phyloP scores from a whole-genome alignment of 2,888 invertebrate species.

The Scaptodrosophila latifasciaeformis region DNA sequence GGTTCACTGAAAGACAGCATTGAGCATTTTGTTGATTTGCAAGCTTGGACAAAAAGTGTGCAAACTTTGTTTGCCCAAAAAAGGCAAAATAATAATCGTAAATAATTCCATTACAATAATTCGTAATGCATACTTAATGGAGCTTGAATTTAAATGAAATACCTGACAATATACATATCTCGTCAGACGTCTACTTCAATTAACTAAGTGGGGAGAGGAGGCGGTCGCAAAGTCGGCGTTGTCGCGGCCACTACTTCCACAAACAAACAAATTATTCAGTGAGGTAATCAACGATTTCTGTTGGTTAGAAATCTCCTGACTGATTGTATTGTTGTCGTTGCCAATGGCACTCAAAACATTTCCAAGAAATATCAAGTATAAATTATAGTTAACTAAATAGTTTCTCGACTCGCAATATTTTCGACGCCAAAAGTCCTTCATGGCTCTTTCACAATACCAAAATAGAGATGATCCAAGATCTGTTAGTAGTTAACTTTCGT shows the following conservation, averaged over 20 bases:
- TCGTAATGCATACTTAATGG: conserved; percentile 52
- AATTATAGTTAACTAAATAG: no score
- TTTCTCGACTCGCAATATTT: no score
- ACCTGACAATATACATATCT: conserved; percentile 28
- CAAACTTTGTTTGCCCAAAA: no score
- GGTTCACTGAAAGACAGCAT: no score
- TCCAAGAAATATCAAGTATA: no score
- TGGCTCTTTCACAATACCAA: not conserved
- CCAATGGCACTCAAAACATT: no score
- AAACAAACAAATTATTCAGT: conserved; percentile 50
- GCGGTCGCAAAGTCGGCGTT: conserved; percentile 22
- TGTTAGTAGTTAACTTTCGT: no score
- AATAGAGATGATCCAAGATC: no score
- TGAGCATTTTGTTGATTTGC: no score
- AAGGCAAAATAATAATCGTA: conserved; percentile 49
- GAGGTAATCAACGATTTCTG: conserved; percentile 43
- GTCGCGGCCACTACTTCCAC: conserved; percentile 4
- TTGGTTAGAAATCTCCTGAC: not conserved
- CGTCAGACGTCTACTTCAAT: conserved; percentile 5
- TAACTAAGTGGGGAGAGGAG: not conserved
- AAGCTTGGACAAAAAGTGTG: no score
- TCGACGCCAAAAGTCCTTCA: no score
- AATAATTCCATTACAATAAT: conserved; percentile 59
- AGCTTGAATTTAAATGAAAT: conserved; percentile 39
- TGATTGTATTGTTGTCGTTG: not conserved